A percentile compares a stretch with the other conserved stretches of the same genome.
Conservation (phyloP, 2,888 invertebrate species). For the Macrophya annulata region DNA sequence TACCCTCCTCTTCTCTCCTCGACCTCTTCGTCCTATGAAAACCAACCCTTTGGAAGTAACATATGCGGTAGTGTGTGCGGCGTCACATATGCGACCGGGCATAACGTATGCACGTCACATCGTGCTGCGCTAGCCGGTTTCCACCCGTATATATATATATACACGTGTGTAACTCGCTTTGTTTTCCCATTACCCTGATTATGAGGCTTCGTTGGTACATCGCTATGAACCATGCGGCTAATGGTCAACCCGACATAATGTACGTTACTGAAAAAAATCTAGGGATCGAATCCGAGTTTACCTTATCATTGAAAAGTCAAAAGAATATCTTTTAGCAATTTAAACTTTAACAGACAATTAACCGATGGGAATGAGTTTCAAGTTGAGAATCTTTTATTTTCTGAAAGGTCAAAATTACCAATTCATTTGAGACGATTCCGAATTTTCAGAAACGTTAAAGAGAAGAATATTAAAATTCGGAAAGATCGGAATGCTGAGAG, state of each 20-base stretch:
- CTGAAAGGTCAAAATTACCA: too few species aligned
- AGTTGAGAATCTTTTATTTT: too few species aligned
- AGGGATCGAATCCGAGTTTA: background rate
- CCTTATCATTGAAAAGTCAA: background rate
- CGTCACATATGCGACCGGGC: constrained; percentile 40
- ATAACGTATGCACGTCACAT: constrained; percentile 68
- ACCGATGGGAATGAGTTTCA: too few species aligned
- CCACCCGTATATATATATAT: constrained; percentile 57
- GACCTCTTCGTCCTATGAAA: background rate
- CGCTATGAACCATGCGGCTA: background rate
- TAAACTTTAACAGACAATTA: background rate
- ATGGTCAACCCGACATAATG: background rate
- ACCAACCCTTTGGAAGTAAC: constrained; percentile 18
- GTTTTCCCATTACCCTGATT: constrained; percentile 70
- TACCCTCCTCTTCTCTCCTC: constrained; percentile 45
- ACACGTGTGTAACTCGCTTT: constrained; percentile 62
- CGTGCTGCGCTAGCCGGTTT: constrained; percentile 59
- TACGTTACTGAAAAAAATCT: background rate
- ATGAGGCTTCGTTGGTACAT: constrained; percentile 60
- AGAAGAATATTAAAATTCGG: too few species aligned
- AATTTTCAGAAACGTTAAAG: too few species aligned
- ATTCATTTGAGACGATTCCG: too few species aligned
- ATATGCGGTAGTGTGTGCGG: constrained; percentile 1
- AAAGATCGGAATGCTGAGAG: too few species aligned
- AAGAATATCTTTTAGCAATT: background rate